Percentiles rank a stretch among this genome's conserved stretches.
Conservation (phyloP, 2,113 vertebrate species). For the Nothocercus nigrocapillus region DNA sequence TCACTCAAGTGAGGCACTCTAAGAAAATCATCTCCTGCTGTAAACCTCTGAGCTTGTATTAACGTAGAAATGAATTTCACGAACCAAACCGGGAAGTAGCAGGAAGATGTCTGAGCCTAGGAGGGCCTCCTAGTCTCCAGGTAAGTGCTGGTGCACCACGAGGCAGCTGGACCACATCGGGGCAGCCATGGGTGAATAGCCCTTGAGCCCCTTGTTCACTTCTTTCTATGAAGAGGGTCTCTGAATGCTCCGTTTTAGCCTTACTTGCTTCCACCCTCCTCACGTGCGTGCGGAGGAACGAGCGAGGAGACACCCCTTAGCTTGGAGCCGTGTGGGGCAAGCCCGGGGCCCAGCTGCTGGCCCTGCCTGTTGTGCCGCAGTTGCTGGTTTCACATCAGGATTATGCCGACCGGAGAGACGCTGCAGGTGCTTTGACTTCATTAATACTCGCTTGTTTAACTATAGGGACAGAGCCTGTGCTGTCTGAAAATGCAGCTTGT, state of each 20-base stretch:
- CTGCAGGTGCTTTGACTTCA: not conserved
- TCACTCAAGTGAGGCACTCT: not conserved
- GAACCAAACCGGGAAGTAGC: not conserved
- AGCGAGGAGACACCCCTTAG: not conserved
- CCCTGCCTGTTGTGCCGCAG: not conserved
- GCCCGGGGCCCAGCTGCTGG: not conserved
- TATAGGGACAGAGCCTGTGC: not conserved
- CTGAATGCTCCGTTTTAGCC: not conserved
- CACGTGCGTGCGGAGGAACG: accelerated
- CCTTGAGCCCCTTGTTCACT: not conserved
- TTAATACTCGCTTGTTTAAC: not conserved
- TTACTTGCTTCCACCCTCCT: not conserved
- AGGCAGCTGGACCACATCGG: not conserved
- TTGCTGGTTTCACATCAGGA: not conserved
- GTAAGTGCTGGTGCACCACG: not conserved
- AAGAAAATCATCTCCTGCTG: conserved; percentile 8
- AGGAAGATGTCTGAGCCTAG: not conserved
- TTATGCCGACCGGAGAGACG: not conserved
- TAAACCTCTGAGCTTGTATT: not conserved
- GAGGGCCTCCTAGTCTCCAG: not conserved
- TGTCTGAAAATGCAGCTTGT: conserved; percentile 50
- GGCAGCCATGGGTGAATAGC: not conserved
- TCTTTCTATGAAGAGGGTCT: not conserved
- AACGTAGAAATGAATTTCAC: not conserved
- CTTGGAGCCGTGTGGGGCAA: not conserved